A percentile compares a stretch with the other conserved stretches of the same genome.
These are phyloP conservation scores for Tretioscincus oriximinensis DNA, from an alignment of 2,113 vertebrate genomes.

Conservation along the genomic window DNA sequence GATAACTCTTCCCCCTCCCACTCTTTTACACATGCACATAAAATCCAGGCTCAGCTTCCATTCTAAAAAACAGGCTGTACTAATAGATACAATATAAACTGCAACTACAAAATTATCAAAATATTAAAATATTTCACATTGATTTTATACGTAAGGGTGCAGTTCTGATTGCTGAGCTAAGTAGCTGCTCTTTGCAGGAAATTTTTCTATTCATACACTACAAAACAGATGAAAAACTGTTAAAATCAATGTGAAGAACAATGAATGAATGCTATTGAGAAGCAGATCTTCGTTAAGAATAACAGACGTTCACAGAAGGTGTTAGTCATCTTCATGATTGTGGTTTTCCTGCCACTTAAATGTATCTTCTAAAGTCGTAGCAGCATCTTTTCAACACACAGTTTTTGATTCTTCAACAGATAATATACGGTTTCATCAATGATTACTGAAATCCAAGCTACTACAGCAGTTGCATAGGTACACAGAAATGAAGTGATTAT, in stretches of 20 bases:
- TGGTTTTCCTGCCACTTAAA: not conserved
- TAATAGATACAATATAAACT: no score
- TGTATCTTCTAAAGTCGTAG: not conserved
- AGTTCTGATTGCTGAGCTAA: no score
- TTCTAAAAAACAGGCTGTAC: no score
- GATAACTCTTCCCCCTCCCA: no score
- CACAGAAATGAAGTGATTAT: slow-evolving; percentile 17
- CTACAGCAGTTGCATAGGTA: not conserved
- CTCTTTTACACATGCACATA: no score
- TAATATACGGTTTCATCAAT: slow-evolving; percentile 4
- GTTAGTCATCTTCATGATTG: slow-evolving; percentile 9
- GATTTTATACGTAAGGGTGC: no score
- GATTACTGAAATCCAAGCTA: not conserved
- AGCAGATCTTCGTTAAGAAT: not conserved
- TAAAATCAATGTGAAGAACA: not conserved
- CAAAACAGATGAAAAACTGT: no score
- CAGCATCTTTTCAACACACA: slow-evolving; percentile 5
- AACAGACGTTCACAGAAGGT: not conserved
- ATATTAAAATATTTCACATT: no score
- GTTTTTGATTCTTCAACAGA: not conserved
- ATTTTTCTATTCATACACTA: no score
- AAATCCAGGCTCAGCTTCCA: no score
- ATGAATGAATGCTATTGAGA: not conserved
- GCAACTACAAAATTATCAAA: no score
- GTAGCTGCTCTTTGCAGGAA: no score